Conservation (phyloP, 2,888 invertebrate species). For the Caenorhabditis imperialis region DNA sequence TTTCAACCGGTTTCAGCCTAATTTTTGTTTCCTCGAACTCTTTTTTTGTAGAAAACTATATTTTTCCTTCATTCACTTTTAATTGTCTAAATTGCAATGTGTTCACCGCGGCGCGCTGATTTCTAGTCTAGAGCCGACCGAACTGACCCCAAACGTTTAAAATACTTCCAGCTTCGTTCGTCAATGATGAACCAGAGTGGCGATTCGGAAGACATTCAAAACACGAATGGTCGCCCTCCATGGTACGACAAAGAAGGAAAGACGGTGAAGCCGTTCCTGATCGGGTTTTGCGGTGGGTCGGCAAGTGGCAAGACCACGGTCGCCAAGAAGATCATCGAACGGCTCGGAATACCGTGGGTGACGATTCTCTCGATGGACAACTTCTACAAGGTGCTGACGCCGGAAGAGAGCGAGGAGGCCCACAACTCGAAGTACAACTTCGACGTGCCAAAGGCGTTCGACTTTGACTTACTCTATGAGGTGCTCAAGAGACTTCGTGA, state of each 20-base stretch:
- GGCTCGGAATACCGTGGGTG: slow-evolving; percentile 96
- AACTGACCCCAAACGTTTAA: not conserved
- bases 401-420: slow-evolving; percentile 91
- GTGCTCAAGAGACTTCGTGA: slow-evolving; percentile 84
- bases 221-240: slow-evolving; percentile 97
- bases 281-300: slow-evolving; percentile 96
- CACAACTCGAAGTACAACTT: slow-evolving; percentile 95
- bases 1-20: no score
- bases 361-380: slow-evolving; percentile 97
- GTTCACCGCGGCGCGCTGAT: not conserved
- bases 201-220: slow-evolving; percentile 39
- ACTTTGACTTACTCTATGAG: slow-evolving; percentile 89
- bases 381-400: slow-evolving; percentile 95
- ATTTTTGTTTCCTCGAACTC: no score
- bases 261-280: slow-evolving; percentile 90
- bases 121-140: not conserved
- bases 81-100: no score
- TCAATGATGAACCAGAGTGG: slow-evolving; percentile 57
- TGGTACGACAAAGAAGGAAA: slow-evolving; percentile 98
- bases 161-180: slow-evolving; percentile 62
- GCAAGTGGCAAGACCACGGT: slow-evolving; percentile 99
- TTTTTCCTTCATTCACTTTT: no score
- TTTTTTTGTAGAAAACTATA: no score
- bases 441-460: slow-evolving; percentile 99
- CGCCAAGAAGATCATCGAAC: slow-evolving; percentile 89